Percentiles rank a stretch among this genome's conserved stretches.
phyloP scores from a whole-genome alignment of 2,797 vertebrate genomes.

The Trachurus trachurus region DNA sequence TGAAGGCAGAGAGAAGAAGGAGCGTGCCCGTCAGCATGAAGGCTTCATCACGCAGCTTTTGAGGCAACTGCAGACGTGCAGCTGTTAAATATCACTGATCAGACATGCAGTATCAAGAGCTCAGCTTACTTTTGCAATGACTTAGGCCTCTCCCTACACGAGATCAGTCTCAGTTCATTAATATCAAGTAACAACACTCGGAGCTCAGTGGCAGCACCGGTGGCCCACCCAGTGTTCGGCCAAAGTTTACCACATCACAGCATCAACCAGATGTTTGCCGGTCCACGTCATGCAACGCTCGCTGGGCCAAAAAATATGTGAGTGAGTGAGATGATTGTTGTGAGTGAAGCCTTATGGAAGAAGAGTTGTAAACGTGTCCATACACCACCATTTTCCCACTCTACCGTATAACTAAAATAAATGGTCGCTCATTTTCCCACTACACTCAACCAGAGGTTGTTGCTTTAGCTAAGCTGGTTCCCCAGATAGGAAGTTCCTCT shows the following conservation, averaged over 20 bases:
- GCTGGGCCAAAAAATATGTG: not conserved
- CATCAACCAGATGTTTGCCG: slow-evolving; percentile 38
- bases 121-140: slow-evolving; percentile 69
- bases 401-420: slow-evolving; percentile 39
- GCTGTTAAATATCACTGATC: slow-evolving; percentile 80
- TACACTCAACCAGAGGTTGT: slow-evolving; percentile 46
- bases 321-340: not conserved
- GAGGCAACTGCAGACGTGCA: slow-evolving; percentile 74
- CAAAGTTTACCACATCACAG: slow-evolving; percentile 28
- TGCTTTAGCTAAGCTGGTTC: slow-evolving; percentile 78
- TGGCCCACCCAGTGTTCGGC: slow-evolving; percentile 50
- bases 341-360: slow-evolving; percentile 16
- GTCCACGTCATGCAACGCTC: slow-evolving; percentile 8
- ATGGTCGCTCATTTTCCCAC: slow-evolving; percentile 8
- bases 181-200: slow-evolving; percentile 76
- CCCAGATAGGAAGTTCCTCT: slow-evolving; percentile 75
- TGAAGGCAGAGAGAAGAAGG: slow-evolving; percentile 22
- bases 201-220: slow-evolving; percentile 41
- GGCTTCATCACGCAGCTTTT: slow-evolving; percentile 66
- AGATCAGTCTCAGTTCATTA: slow-evolving; percentile 75
- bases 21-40: slow-evolving; percentile 17
- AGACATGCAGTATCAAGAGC: slow-evolving; percentile 72
- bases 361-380: slow-evolving; percentile 15
- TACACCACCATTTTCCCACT: not conserved
- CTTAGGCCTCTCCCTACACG: slow-evolving; percentile 44